Conservation (phyloP, 1,140 invertebrate species). For the Idris sp. region DNA sequence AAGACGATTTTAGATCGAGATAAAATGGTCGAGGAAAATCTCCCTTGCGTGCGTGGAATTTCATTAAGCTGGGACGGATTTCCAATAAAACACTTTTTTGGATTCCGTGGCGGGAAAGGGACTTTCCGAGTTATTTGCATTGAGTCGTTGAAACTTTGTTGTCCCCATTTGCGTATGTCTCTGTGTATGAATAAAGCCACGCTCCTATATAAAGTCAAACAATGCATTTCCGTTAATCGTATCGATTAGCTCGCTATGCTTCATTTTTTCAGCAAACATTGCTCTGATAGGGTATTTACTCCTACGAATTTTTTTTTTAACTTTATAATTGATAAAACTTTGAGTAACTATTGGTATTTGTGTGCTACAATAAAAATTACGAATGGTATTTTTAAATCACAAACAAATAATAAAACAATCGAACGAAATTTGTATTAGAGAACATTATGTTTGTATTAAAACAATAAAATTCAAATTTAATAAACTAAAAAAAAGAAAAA, state of each 20-base stretch:
- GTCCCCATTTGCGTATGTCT: conserved; percentile 35
- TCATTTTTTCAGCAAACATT: too few relatives aligned
- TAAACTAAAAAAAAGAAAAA: too few relatives aligned
- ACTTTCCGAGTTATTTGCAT: conserved; percentile 55
- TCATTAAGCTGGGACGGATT: conserved; percentile 59
- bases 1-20: conserved; percentile 56
- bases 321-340: too few relatives aligned
- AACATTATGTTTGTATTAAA: too few relatives aligned
- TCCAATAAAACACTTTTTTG: conserved; percentile 57
- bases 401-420: too few relatives aligned
- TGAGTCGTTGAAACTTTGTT: conserved; percentile 59
- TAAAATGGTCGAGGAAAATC: conserved; percentile 60
- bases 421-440: too few relatives aligned
- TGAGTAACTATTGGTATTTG: too few relatives aligned
- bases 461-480: too few relatives aligned
- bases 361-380: too few relatives aligned
- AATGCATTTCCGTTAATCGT: conserved; percentile 39
- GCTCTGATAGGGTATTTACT: too few relatives aligned
- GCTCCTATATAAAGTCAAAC: conserved; percentile 32
- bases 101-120: conserved; percentile 33
- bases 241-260: conserved; percentile 28
- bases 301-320: too few relatives aligned
- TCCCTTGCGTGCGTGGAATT: conserved; percentile 58
- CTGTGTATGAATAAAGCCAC: conserved; percentile 14
- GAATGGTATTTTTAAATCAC: too few relatives aligned